These are phyloP conservation scores for Aplidium turbinatum DNA, from an alignment of 23 tunicate species.

Conservation along the genomic window DNA sequence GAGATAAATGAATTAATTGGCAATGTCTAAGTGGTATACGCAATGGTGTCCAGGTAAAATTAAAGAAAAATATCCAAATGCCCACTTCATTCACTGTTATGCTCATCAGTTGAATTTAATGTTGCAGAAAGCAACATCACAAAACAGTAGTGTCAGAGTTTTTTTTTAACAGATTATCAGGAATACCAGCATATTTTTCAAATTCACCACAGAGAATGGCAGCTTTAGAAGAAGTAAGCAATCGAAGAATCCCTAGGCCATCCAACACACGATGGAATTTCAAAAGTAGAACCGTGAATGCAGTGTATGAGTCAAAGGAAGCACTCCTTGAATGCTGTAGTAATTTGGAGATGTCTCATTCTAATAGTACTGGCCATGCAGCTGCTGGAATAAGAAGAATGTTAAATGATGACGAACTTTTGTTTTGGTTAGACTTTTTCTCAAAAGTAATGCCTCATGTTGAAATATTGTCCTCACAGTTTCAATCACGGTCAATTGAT, in stretches of 20 bases:
- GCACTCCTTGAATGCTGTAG: slow-evolving; percentile 2
- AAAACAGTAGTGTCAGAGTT: not conserved
- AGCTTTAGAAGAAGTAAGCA: slow-evolving; percentile 2
- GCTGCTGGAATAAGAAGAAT: not conserved
- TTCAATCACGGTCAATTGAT: slow-evolving; percentile 11
- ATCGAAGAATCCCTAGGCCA: slow-evolving; percentile 11
- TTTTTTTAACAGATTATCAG: slow-evolving; percentile 11
- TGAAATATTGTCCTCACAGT: slow-evolving; percentile 14
- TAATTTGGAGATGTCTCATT: not conserved
- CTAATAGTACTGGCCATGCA: not conserved
- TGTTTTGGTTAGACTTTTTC: slow-evolving; percentile 9
- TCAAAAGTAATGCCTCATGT: slow-evolving; percentile 43
- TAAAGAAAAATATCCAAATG: not conserved
- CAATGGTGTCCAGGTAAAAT: not conserved
- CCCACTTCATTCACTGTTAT: slow-evolving; percentile 15
- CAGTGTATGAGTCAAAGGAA: not conserved
- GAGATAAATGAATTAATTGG: not conserved
- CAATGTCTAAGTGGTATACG: not conserved
- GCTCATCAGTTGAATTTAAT: slow-evolving; percentile 4
- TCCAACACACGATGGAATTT: slow-evolving; percentile 13
- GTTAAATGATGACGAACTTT: not conserved
- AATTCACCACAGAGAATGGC: slow-evolving; percentile 7
- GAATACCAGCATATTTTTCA: slow-evolving; percentile 5
- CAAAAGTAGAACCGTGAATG: not conserved
- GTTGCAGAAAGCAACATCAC: slow-evolving; percentile 6